Base-by-base conservation (phyloP, 2,113 vertebrate species). In the Carassius carassius region DNA sequence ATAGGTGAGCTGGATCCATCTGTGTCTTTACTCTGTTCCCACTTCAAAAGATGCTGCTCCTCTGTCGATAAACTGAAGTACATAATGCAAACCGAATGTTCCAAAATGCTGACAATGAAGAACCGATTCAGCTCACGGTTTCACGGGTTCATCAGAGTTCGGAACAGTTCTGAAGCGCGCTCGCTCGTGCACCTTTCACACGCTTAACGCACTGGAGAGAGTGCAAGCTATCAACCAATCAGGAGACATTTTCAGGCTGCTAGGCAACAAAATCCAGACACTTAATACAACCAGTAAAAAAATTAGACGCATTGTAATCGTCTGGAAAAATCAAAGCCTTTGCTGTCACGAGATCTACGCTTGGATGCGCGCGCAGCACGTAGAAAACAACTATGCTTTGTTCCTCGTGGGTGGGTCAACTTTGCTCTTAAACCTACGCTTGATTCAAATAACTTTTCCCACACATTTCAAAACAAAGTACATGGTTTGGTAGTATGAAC, bases 241-340 rank as follows among this genome's bases (percentile, higher is more conserved):
- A 85, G 63, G 44, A 9, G 13, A 47, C 49, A 73, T 63, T 54
- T 60, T 44, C 62, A 49, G 79, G 90, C 83, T 91, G 89, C 91
- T 86, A 89, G 83, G 90, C 88, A 92, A 92, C 91, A 81, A 58
- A 82, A 67, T 86, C 79, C 82, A 17, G 51, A 72, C 70, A 85
- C 78, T 81, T 81, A 86, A 67, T 19, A 74, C 78, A 67, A 37
- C 14, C 37, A 51, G 78, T 62, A 77, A 75, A 78, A 78, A 77
- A 60, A 78, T 23, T 51, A 37, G 47, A 51, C 19, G 29, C 29
- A 7, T 37, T 82, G 32, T 56, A 70, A 25, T 72, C 67, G 21
- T 82, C 65, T 72, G 19, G 12, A 54, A 82, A 58, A n/a, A 41
- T 9, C 11, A 72, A 72, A 51, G 67, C 29, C 29, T 82, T 41